Percentiles rank a stretch among this genome's conserved stretches.
phyloP scores from a whole-genome alignment of 2,797 vertebrate genomes.

The Myiotriccus ornatus region DNA sequence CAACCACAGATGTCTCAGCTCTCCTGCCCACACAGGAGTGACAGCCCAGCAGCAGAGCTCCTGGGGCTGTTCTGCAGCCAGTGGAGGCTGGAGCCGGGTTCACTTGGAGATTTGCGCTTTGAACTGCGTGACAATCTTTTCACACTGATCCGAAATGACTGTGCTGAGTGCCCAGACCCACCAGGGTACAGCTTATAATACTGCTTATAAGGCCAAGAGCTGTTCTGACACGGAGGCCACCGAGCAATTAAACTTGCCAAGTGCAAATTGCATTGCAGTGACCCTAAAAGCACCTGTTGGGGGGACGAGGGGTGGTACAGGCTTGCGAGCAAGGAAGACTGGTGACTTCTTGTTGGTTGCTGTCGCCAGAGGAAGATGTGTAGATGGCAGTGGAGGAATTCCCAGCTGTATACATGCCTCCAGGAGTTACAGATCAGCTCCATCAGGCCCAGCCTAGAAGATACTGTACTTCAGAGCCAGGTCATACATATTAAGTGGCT shows the following conservation, averaged over 20 bases:
- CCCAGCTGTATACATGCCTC: not conserved
- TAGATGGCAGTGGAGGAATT: not conserved
- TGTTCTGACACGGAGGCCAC: not conserved
- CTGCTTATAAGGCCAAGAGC: not conserved
- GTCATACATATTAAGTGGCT: accelerated
- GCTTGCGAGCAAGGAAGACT: not conserved
- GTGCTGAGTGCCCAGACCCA: not conserved
- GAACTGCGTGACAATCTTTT: not conserved
- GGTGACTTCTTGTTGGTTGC: not conserved
- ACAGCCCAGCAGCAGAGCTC: not conserved
- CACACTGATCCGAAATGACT: not conserved
- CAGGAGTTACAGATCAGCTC: not conserved
- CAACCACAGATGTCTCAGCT: not conserved
- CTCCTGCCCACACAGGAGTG: not conserved
- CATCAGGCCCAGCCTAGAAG: not conserved
- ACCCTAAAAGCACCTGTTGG: not conserved
- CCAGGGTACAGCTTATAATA: not conserved
- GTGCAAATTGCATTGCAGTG: not conserved
- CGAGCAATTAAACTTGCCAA: not conserved
- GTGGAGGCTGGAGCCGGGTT: not conserved
- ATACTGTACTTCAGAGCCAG: not conserved
- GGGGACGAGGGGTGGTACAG: not conserved
- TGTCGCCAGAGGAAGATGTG: not conserved
- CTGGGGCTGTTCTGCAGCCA: not conserved
- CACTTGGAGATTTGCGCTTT: not conserved